These are phyloP conservation scores for Scrobipalpa costella DNA, from an alignment of 2,888 invertebrate species.

Conservation along the genomic window DNA sequence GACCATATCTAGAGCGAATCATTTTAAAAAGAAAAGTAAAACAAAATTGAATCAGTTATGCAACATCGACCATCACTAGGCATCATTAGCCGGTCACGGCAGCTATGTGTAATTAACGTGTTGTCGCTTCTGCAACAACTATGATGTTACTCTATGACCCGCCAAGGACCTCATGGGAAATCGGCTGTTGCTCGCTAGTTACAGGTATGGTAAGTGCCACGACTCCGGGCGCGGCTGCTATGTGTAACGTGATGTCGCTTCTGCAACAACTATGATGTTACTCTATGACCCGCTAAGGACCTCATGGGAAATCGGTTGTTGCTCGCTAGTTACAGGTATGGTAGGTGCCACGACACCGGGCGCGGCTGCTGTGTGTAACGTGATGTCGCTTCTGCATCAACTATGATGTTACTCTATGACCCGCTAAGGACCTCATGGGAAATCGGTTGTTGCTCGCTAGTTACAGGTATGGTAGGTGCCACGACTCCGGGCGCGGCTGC, in stretches of 20 bases:
- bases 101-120: not conserved
- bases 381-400: not conserved
- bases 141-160: not conserved
- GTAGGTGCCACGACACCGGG: not conserved
- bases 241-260: not conserved
- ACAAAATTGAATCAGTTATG: too few species aligned
- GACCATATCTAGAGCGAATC: too few species aligned
- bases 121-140: not conserved
- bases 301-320: slow-evolving; percentile 33
- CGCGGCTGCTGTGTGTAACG: not conserved
- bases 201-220: slow-evolving; percentile 25
- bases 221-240: not conserved
- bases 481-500: not conserved
- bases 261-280: not conserved
- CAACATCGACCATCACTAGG: not conserved
- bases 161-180: not conserved
- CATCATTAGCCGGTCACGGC: not conserved
- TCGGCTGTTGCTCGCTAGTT: slow-evolving; percentile 35
- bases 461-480: slow-evolving; percentile 25
- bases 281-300: not conserved
- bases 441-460: slow-evolving; percentile 35
- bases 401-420: not conserved
- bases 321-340: slow-evolving; percentile 29
- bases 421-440: not conserved
- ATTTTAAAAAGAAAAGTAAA: too few species aligned